These are phyloP conservation scores for Anas platyrhynchos DNA, from an alignment of 2,113 vertebrate species.

Conservation along the genomic window DNA sequence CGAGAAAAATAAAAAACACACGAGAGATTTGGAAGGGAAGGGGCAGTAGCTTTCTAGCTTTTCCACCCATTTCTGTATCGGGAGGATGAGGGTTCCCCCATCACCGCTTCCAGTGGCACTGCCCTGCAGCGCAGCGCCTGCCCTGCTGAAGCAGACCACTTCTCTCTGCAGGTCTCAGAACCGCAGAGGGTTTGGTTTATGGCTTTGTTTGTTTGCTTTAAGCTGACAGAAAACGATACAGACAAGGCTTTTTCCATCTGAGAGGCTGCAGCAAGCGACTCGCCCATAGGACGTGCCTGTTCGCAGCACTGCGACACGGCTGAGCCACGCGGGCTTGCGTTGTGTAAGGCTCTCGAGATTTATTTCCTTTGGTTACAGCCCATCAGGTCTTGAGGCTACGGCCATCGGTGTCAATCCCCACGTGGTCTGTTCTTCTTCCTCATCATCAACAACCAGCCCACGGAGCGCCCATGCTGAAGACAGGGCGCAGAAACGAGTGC, in stretches of 20 bases:
- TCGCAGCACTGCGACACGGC: conserved; percentile 31
- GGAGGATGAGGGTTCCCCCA: not conserved
- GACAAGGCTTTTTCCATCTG: conserved; percentile 23
- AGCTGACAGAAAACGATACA: not conserved
- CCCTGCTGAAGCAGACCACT: not conserved
- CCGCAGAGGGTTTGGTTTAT: conserved; percentile 4
- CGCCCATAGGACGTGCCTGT: not conserved
- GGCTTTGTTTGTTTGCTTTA: conserved; percentile 40
- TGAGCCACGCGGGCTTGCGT: conserved; percentile 46
- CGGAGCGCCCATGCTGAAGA: conserved; percentile 33
- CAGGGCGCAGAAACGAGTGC: not conserved
- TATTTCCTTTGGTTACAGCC: conserved; percentile 57
- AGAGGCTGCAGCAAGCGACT: not conserved
- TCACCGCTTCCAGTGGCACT: not conserved
- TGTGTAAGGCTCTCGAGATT: conserved; percentile 48
- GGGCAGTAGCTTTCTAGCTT: not conserved
- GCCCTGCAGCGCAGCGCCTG: not conserved
- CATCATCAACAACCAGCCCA: conserved; percentile 45
- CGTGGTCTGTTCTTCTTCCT: conserved; percentile 48
- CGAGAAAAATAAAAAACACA: not conserved
- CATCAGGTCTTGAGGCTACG: conserved; percentile 47
- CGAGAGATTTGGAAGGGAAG: not conserved
- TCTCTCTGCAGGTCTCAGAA: not conserved
- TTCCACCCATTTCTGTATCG: not conserved
- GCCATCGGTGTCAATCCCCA: conserved; percentile 32